A percentile compares a stretch with the other conserved stretches of the same genome.
These are phyloP conservation scores for Catharus ustulatus DNA, from an alignment of 2,797 vertebrate species.

Conservation along the genomic window DNA sequence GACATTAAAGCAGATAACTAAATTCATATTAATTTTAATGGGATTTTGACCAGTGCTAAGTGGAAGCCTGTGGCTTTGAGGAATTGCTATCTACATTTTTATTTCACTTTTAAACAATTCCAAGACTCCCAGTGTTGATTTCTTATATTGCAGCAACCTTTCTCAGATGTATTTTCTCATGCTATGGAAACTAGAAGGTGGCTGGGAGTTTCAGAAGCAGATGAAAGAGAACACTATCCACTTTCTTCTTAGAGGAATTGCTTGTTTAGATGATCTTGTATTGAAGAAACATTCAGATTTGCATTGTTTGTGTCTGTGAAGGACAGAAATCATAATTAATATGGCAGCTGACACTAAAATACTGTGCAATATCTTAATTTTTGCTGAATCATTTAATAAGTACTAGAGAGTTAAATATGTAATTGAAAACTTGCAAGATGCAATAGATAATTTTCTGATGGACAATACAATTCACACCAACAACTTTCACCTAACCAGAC, in stretches of 20 bases:
- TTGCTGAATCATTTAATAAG: background rate
- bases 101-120: slow-evolving; percentile 14
- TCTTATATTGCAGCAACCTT: background rate
- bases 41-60: background rate
- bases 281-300: background rate
- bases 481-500: background rate
- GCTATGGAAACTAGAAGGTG: background rate
- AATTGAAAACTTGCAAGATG: background rate
- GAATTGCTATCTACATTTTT: background rate
- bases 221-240: background rate
- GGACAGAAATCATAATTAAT: background rate
- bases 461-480: background rate
- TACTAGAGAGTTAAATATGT: background rate
- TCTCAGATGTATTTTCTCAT: background rate
- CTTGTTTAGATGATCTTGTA: background rate
- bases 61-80: background rate
- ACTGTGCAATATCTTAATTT: background rate
- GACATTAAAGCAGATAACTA: background rate
- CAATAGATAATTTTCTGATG: background rate
- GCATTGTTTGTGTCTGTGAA: background rate
- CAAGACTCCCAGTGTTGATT: background rate
- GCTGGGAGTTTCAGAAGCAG: background rate
- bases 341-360: background rate
- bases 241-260: background rate
- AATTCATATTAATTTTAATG: background rate